phyloP scores from a whole-genome alignment of 1,140 invertebrate species.

The Drosophila obscura region DNA sequence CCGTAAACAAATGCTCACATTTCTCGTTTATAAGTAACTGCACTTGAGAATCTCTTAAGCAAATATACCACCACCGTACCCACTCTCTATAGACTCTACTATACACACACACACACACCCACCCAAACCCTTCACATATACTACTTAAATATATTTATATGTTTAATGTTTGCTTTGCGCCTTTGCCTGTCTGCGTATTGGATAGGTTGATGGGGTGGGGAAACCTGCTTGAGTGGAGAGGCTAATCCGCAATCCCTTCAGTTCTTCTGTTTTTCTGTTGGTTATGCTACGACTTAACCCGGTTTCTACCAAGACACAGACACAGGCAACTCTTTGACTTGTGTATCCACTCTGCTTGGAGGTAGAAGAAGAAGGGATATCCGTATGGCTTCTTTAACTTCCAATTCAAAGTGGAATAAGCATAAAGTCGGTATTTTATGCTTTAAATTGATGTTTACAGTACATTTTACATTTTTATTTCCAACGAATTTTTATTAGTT shows the following conservation, averaged over 20 bases:
- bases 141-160: constrained; percentile 22
- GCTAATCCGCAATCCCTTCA: constrained; percentile 11
- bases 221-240: constrained; percentile 3
- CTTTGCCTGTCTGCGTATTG: constrained; percentile 39
- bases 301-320: no score
- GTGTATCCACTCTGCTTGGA: no score
- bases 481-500: background rate
- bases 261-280: no score
- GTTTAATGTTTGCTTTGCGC: constrained; percentile 39
- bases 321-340: no score
- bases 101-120: constrained; percentile 5
- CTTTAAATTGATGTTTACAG: no score
- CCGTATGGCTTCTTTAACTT: no score
- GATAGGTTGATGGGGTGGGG: background rate
- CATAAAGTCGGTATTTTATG: background rate
- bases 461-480: background rate
- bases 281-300: no score
- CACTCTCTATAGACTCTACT: constrained; percentile 2
- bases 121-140: constrained; percentile 1
- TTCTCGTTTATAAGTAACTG: constrained; percentile 50
- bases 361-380: no score
- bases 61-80: constrained; percentile 37
- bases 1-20: constrained; percentile 50
- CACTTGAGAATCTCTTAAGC: constrained; percentile 56
- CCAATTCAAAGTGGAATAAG: no score